phyloP scores from a whole-genome alignment of 64 coral and sea anemone species.

The Dendrophyllia cribrosa region DNA sequence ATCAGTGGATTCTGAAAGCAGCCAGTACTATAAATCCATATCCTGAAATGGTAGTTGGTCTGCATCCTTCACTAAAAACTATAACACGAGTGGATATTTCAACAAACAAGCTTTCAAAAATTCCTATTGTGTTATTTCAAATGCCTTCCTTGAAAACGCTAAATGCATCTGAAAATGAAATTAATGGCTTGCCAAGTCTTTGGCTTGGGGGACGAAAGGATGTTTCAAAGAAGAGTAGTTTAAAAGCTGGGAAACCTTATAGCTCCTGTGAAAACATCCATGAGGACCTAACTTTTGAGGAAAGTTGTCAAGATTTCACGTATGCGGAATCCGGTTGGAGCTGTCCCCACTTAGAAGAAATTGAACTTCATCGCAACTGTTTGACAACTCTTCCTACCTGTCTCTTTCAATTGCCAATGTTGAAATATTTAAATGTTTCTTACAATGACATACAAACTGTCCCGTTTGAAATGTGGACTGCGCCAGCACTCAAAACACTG shows the following conservation, averaged over 20 bases:
- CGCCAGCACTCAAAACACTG: slow-evolving; percentile 81
- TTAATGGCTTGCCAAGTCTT: slow-evolving; percentile 70
- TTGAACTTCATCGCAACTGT: slow-evolving; percentile 93
- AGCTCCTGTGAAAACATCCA: slow-evolving; percentile 75
- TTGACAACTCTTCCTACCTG: slow-evolving; percentile 78
- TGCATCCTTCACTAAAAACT: slow-evolving; percentile 82
- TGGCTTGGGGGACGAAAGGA: slow-evolving; percentile 67
- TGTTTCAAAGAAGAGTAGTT: background rate
- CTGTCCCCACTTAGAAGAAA: slow-evolving; percentile 96
- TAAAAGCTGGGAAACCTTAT: slow-evolving; percentile 54
- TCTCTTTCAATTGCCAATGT: slow-evolving; percentile 85
- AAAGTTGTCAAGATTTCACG: slow-evolving; percentile 70
- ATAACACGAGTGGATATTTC: slow-evolving; percentile 91
- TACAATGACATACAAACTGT: slow-evolving; percentile 87
- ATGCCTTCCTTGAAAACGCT: slow-evolving; percentile 74
- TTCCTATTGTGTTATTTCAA: slow-evolving; percentile 87
- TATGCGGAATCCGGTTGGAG: slow-evolving; percentile 91
- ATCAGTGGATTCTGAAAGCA: slow-evolving; percentile 82
- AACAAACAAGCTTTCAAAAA: slow-evolving; percentile 66
- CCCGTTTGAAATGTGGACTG: slow-evolving; percentile 95
- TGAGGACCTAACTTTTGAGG: slow-evolving; percentile 37
- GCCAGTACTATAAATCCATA: slow-evolving; percentile 84
- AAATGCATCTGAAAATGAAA: slow-evolving; percentile 73
- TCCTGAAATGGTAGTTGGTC: slow-evolving; percentile 37
- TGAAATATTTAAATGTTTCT: slow-evolving; percentile 87